Evolutionary conservation across 2,888 invertebrate species (phyloP), one percentile per base, ranked within the genome.

Genomic region (Athalia cordata): DNA sequence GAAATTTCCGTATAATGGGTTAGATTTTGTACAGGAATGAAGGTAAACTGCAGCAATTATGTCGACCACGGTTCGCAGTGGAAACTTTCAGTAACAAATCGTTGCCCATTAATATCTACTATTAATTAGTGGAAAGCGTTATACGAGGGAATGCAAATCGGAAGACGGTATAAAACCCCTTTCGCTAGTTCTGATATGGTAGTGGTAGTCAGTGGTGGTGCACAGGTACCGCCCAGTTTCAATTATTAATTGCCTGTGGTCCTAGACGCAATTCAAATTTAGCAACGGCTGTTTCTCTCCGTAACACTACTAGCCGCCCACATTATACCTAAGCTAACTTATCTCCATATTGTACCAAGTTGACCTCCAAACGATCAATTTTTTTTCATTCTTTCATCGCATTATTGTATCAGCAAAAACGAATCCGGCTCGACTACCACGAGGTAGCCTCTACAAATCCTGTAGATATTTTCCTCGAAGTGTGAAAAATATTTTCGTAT

Each of bases 31-130:
- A 29, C 29, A 29, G 55, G 55, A 55, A 9, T 29, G 29, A 7
- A 3, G 3, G 80, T 81, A 81, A 85, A 84, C 82, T 85, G 82
- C 79, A 67, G 83, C 82, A 81, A 84, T 84, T 85, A 84, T 80
- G 79, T 78, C 80, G 79, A 81, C 81, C 84, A 75, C 80, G 81
- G 80, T 81, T 55, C 15, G 74, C 9, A n/a, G 49, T 13, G 80
- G 29, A 82, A 85, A 84, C 81, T 85, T 85, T 82, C 82, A 68
- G 78, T 79, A 83, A 83, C 82, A 78, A 84, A 82, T 84, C 81
- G 81, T 70, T 67, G 75, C 80, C 84, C 79, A 84, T 85, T 85
- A 85, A 85, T 85, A 83, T 80, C 81, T 72, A 77, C 78, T 82
- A 85, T 85, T 85, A 85, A 85, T 85, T 85, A 84, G 81, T 55